Evolutionary conservation across 2,113 vertebrate species (phyloP), one percentile per base, ranked within the genome.

Genomic region (Nerophis lumbriciformis): DNA sequence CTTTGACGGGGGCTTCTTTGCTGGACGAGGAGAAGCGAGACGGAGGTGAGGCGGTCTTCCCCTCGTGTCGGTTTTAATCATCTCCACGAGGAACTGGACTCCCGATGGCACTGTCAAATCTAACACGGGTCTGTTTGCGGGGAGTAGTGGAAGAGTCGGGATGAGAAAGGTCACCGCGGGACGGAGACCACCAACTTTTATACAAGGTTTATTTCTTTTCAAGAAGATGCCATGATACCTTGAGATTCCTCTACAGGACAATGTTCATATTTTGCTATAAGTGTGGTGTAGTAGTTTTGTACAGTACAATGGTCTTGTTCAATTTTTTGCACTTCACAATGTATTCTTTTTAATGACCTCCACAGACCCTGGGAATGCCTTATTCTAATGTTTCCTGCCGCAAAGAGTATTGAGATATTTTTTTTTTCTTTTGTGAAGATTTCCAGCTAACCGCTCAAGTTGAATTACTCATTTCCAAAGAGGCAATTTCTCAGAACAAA

Each of bases 211-310:
- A 71, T 75, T 76, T 57, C 61, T 69, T 79, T 76, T 64, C 65
- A 73, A 86, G 81, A 88, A 86, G 89, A 90, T 88, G 90, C 89
- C 90, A 92, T 83, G 85, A 80, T 87, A 71, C 83, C 82, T 80
- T 70, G 65, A 88, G 78, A 88, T 88, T 87, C 61, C 68, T 81
- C 73, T 38, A 81, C 83, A 75, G 83, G 82, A 87, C 81, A 83
- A 83, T 87, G 85, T 87, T 83, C 69, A 77, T 82, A 86, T 85
- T 88, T 86, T 82, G 76, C 73, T 78, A 84, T 76, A 80, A 48
- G 57, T 85, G 79, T 82, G 78, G 82, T 84, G 81, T 88, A 75
- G 66, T 86, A 73, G 70, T 90, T 89, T 89, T 91, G 88, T 91
- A 92, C 80, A 92, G 86, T 85, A 84, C 77, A 68, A 79, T 83